phyloP scores from a whole-genome alignment of 2,888 invertebrate species.

The Pandemis heparana region DNA sequence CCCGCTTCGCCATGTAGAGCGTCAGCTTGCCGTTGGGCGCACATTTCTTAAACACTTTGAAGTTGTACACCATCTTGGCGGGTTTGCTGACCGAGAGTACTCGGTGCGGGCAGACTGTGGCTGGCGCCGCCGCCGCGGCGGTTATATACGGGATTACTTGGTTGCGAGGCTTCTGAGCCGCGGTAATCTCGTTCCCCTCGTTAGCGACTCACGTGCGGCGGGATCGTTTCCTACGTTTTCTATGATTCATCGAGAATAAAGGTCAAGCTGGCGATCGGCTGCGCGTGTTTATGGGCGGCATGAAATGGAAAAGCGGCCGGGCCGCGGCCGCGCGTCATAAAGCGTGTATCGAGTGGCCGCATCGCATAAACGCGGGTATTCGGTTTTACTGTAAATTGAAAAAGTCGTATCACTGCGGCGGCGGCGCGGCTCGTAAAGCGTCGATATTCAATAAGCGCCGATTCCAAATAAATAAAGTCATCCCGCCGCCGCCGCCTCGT shows the following conservation, averaged over 20 bases:
- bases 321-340: slow-evolving; percentile 24
- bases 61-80: slow-evolving; percentile 93
- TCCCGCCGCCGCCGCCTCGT: slow-evolving; percentile 38
- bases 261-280: slow-evolving; percentile 11
- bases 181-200: slow-evolving; percentile 68
- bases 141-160: slow-evolving; percentile 74
- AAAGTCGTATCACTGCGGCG: slow-evolving; percentile 43
- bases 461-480: slow-evolving; percentile 54
- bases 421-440: slow-evolving; percentile 49
- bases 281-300: slow-evolving; percentile 14
- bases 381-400: slow-evolving; percentile 55
- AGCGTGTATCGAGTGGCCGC: slow-evolving; percentile 27
- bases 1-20: slow-evolving; percentile 93
- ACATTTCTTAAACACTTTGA: slow-evolving; percentile 96
- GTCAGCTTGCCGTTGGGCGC: slow-evolving; percentile 95
- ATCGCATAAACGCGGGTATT: slow-evolving; percentile 46
- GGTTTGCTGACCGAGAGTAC: neutral
- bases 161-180: slow-evolving; percentile 67
- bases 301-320: slow-evolving; percentile 14
- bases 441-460: slow-evolving; percentile 54
- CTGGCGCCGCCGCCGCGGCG: neutral
- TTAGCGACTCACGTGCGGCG: slow-evolving; percentile 61
- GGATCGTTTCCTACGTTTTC: slow-evolving; percentile 34
- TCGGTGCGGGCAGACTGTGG: neutral
- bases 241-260: slow-evolving; percentile 34